Percentiles rank a stretch among this genome's conserved stretches.
Conservation (phyloP, 1,140 invertebrate genomes). For the Dysdera silvatica region DNA sequence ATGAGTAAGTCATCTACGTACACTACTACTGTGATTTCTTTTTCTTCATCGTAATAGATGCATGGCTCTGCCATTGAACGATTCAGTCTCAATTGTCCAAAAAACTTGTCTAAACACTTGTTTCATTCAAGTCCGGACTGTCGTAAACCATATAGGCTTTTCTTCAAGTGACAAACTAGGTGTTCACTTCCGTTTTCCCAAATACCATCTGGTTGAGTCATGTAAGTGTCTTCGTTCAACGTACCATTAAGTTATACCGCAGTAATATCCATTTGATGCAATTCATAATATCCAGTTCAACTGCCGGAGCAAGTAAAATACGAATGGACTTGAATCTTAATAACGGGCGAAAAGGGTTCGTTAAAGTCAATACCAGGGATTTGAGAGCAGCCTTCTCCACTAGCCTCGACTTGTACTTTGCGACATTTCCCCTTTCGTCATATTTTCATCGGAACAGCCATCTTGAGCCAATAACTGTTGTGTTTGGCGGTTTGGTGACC, state of each 20-base stretch:
- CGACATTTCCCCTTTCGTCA: neutral
- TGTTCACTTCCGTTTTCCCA: constrained; percentile 23
- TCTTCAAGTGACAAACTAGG: constrained; percentile 37
- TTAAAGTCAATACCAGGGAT: constrained; percentile 23
- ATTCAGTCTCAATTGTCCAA: constrained; percentile 5
- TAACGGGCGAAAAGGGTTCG: constrained; percentile 33
- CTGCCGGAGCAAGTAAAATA: constrained; percentile 33
- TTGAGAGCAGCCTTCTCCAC: constrained; percentile 30
- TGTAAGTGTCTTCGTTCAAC: constrained; percentile 44
- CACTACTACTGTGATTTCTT: constrained; percentile 3
- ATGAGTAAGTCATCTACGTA: constrained; percentile 29
- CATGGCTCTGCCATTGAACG: neutral
- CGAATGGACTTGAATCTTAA: constrained; percentile 38
- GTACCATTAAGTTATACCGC: constrained; percentile 41
- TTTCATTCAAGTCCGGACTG: constrained; percentile 46
- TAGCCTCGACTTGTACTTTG: constrained; percentile 18
- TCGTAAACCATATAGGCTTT: constrained; percentile 46
- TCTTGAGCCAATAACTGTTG: constrained; percentile 35
- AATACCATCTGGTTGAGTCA: constrained; percentile 43
- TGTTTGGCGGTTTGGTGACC: constrained; percentile 32
- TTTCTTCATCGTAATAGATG: constrained; percentile 1
- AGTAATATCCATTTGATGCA: constrained; percentile 36
- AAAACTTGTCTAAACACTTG: constrained; percentile 26
- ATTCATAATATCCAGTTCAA: neutral
- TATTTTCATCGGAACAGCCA: constrained; percentile 37